Percentiles rank a stretch among this genome's conserved stretches.
Conservation (phyloP, 2,113 vertebrate genomes). For the Scytalopus superciliaris region DNA sequence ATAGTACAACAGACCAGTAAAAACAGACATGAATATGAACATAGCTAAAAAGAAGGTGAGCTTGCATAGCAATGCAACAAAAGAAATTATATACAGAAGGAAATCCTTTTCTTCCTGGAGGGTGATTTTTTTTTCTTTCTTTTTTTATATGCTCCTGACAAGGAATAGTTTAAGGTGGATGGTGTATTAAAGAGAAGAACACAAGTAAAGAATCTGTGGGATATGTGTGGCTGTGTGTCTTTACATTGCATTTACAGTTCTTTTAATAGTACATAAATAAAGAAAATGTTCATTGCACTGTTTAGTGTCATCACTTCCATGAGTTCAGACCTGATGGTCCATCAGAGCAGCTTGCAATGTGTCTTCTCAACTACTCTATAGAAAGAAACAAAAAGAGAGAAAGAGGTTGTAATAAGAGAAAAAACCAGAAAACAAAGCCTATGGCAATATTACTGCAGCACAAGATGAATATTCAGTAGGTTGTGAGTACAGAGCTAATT, state of each 20-base stretch:
- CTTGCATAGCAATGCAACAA: conserved; percentile 99
- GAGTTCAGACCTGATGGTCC: conserved; percentile 80
- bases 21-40: conserved; percentile 89
- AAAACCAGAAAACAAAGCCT: neutral
- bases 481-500: neutral
- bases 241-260: conserved; percentile 99
- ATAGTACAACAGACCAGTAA: conserved; percentile 97
- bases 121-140: conserved; percentile 74
- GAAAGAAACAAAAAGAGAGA: conserved; percentile 57
- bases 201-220: conserved; percentile 86
- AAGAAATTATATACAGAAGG: conserved; percentile 98
- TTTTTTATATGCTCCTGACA: conserved; percentile 80
- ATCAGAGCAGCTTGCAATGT: conserved; percentile 79
- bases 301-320: conserved; percentile 81
- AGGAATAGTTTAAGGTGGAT: conserved; percentile 90
- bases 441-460: neutral
- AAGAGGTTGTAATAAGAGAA: neutral
- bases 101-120: conserved; percentile 79
- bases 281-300: conserved; percentile 88
- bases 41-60: conserved; percentile 87
- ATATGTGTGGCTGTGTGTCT: conserved; percentile 94
- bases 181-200: conserved; percentile 90
- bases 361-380: conserved; percentile 88
- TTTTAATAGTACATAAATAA: conserved; percentile 87
- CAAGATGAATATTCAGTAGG: neutral